phyloP scores from a whole-genome alignment of 1,140 invertebrate species.

The Drosophila arizonae region DNA sequence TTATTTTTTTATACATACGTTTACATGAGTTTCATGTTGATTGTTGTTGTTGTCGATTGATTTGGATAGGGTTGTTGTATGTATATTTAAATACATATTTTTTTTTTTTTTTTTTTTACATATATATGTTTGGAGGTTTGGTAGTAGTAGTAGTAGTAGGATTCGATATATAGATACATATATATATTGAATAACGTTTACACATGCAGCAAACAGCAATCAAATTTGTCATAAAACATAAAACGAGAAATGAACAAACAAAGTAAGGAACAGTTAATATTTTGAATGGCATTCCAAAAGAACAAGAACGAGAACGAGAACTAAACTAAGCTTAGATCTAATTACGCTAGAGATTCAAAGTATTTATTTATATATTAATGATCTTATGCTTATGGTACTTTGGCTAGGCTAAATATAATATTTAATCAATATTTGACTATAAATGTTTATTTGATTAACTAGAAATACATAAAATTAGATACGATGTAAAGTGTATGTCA shows the following conservation, averaged over 20 bases:
- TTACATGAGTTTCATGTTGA: slow-evolving; percentile 64
- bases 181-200: slow-evolving; percentile 47
- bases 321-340: slow-evolving; percentile 35
- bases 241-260: slow-evolving; percentile 59
- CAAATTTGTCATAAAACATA: slow-evolving; percentile 54
- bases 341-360: slow-evolving; percentile 22
- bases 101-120: background rate
- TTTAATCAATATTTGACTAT: background rate
- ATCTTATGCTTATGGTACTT: background rate
- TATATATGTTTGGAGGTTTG: slow-evolving; percentile 33
- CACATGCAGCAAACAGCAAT: slow-evolving; percentile 80
- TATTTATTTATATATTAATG: slow-evolving; percentile 18
- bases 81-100: slow-evolving; percentile 13
- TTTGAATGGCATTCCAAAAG: slow-evolving; percentile 33
- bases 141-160: slow-evolving; percentile 43
- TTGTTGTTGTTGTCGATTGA: slow-evolving; percentile 53
- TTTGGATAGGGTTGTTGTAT: slow-evolving; percentile 31
- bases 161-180: slow-evolving; percentile 30
- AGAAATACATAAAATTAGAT: too few relatives aligned
- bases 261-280: slow-evolving; percentile 34
- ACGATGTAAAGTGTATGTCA: too few relatives aligned
- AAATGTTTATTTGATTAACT: background rate
- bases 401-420: background rate
- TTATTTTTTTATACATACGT: slow-evolving; percentile 55
- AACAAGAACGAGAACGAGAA: slow-evolving; percentile 21